These are phyloP conservation scores for Xerus rutilus DNA, from an alignment of 2,797 vertebrate species.

Conservation along the genomic window DNA sequence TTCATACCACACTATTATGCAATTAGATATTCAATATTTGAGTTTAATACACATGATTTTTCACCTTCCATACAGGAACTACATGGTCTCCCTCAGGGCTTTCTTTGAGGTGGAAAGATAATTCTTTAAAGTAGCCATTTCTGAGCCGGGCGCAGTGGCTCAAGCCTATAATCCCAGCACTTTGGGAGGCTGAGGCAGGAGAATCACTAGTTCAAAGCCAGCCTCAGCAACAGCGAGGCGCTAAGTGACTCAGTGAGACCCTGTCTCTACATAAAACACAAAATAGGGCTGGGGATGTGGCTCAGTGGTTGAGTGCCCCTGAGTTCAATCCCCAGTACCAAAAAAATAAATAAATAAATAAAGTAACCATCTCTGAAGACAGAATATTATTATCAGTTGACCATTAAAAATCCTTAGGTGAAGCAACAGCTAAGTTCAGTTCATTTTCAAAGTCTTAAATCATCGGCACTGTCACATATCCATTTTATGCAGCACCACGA, in stretches of 20 bases:
- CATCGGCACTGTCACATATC: neutral
- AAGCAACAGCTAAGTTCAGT: neutral
- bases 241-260: too few relatives aligned
- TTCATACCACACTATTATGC: neutral
- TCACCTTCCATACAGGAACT: neutral
- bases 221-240: too few relatives aligned
- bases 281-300: too few relatives aligned
- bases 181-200: too few relatives aligned
- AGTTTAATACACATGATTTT: neutral
- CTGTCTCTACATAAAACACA: too few relatives aligned
- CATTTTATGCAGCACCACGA: neutral
- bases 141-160: neutral
- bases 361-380: neutral
- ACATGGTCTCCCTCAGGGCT: neutral
- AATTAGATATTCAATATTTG: neutral
- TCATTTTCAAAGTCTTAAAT: neutral
- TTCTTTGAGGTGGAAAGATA: constrained; percentile 31
- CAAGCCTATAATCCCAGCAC: too few relatives aligned
- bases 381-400: neutral
- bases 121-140: neutral
- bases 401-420: neutral
- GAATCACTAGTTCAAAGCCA: too few relatives aligned
- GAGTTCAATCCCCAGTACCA: too few relatives aligned
- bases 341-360: neutral
- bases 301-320: too few relatives aligned